These are phyloP conservation scores for Nymphalis c-album DNA, from an alignment of 2,888 invertebrate genomes.

Conservation along the genomic window DNA sequence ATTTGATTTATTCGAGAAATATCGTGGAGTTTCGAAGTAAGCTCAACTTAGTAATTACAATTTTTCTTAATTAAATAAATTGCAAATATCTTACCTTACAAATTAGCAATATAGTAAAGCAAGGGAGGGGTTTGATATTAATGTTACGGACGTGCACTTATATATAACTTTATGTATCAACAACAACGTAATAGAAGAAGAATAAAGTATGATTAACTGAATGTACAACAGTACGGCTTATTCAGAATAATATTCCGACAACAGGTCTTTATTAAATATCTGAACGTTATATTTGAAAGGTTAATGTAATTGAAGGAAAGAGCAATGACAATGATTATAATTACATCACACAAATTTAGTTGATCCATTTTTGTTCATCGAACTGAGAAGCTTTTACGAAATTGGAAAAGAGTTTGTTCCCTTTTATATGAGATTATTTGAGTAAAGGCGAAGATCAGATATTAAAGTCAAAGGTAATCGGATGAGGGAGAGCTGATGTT, in stretches of 20 bases:
- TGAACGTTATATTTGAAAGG: not conserved
- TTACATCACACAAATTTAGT: conserved; percentile 18
- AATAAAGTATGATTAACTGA: not conserved
- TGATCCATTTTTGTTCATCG: conserved; percentile 31
- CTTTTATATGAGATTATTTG: conserved; percentile 30
- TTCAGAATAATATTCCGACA: not conserved
- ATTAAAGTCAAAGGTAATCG: conserved; percentile 23
- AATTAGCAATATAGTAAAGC: not conserved
- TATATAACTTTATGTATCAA: not conserved
- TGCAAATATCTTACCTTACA: not conserved
- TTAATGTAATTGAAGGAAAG: conserved; percentile 6
- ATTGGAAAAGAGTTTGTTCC: conserved; percentile 30
- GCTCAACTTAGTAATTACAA: not conserved
- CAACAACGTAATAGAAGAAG: not conserved
- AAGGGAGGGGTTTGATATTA: not conserved
- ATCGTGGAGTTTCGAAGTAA: conserved; percentile 5
- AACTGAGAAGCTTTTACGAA: conserved; percentile 32
- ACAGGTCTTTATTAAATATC: not conserved
- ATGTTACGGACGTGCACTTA: not conserved
- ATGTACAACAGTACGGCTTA: not conserved
- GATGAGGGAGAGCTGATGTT: conserved; percentile 9
- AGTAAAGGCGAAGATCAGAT: conserved; percentile 11
- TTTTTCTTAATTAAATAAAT: conserved; percentile 10
- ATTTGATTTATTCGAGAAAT: conserved; percentile 13
- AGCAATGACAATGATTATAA: conserved; percentile 19